phyloP scores from a whole-genome alignment of 2,113 vertebrate species.

The Lophochroa leadbeateri region DNA sequence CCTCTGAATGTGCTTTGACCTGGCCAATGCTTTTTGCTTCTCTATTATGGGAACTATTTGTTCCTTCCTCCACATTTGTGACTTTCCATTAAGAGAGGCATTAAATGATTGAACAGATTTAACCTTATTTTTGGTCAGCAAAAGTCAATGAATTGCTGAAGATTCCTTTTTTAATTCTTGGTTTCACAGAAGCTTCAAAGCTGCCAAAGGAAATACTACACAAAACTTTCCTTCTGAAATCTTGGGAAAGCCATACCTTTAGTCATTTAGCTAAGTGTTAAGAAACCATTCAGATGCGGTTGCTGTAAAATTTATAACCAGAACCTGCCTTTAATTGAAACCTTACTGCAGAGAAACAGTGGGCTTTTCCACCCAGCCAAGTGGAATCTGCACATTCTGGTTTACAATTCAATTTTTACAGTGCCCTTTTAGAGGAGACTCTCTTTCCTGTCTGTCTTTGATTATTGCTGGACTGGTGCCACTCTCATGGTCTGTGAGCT shows the following conservation, averaged over 20 bases:
- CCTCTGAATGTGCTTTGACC: constrained; percentile 34
- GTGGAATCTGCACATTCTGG: constrained; percentile 5
- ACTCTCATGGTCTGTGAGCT: not conserved
- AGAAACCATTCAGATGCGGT: not conserved
- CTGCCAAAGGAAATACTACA: not conserved
- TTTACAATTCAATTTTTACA: constrained; percentile 41
- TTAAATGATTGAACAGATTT: constrained; percentile 32
- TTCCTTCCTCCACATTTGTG: constrained; percentile 27
- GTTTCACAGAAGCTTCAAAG: not conserved
- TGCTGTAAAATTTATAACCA: not conserved
- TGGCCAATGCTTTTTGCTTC: constrained; percentile 1
- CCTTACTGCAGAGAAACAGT: constrained; percentile 18
- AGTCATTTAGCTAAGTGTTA: not conserved
- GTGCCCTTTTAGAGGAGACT: constrained; percentile 31
- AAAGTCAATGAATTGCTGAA: not conserved
- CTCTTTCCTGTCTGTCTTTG: constrained; percentile 45
- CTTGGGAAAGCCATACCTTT: not conserved
- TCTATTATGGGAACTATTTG: not conserved
- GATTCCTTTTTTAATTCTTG: not conserved
- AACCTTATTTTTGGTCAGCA: constrained; percentile 5
- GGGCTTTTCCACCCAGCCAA: constrained; percentile 33
- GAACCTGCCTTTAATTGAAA: constrained; percentile 50
- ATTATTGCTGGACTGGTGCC: constrained; percentile 56
- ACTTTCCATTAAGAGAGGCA: not conserved
- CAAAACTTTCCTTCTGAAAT: not conserved